Percentiles rank a stretch among this genome's conserved stretches.
phyloP scores from a whole-genome alignment of 2,797 vertebrate species.

The Mus minutoides region DNA sequence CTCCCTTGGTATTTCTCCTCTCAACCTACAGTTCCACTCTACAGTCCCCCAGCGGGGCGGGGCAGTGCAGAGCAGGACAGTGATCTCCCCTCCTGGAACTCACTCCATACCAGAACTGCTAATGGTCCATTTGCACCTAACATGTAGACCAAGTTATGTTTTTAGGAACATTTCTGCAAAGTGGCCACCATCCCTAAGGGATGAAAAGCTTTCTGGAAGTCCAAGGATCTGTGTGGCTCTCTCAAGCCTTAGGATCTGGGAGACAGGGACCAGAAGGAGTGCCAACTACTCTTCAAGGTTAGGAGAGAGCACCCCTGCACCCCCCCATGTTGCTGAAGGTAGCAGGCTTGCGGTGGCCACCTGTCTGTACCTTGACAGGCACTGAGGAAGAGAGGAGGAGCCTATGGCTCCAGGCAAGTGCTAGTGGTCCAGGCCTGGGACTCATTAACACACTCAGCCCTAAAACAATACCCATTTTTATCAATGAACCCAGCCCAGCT shows the following conservation, averaged over 20 bases:
- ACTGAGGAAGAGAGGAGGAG: conserved; percentile 70
- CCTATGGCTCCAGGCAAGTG: conserved; percentile 71
- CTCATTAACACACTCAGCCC: conserved; percentile 77
- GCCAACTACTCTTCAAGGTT: background rate
- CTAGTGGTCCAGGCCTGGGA: conserved; percentile 62
- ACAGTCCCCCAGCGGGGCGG: conserved; percentile 53
- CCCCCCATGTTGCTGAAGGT: background rate
- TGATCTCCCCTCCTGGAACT: conserved; percentile 75
- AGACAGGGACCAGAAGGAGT: background rate
- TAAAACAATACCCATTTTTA: conserved; percentile 79
- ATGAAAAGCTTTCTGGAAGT: background rate
- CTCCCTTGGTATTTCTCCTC: conserved; percentile 80
- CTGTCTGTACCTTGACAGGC: background rate
- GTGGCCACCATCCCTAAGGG: fast-evolving
- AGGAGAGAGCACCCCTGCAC: too few relatives aligned
- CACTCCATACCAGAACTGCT: background rate
- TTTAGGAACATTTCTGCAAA: background rate
- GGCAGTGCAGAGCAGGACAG: conserved; percentile 61
- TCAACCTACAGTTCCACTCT: conserved; percentile 74
- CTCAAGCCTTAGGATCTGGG: background rate
- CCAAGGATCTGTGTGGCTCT: background rate
- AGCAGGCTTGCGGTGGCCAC: background rate
- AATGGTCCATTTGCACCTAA: fast-evolving
- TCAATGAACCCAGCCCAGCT: conserved; percentile 77
- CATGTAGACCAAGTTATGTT: background rate